Evolutionary conservation across 2,888 invertebrate genomes (phyloP).

Genomic region (Cremastobaeus sp.): DNA sequence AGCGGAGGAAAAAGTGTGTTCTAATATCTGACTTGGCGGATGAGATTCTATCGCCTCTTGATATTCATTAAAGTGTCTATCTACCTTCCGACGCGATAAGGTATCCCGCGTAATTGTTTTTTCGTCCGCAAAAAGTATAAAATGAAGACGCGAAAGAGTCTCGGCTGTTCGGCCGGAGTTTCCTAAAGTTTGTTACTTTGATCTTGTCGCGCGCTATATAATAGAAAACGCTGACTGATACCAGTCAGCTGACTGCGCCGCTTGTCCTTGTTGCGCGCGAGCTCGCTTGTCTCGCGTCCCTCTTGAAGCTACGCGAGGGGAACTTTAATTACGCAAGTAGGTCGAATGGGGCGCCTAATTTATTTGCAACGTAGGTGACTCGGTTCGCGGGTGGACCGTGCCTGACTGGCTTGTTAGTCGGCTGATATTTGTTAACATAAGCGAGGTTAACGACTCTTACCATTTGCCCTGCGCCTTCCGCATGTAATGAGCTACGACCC

Average conservation of each 20-base stretch:
- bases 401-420: slow-evolving; percentile 70
- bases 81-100: slow-evolving; percentile 25
- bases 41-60: no score
- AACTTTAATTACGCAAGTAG: slow-evolving; percentile 76
- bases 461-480: slow-evolving; percentile 45
- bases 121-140: slow-evolving; percentile 17
- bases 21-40: no score
- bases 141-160: slow-evolving; percentile 1
- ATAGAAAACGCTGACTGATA: slow-evolving; percentile 30
- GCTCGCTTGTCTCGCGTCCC: slow-evolving; percentile 61
- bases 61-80: slow-evolving; percentile 45
- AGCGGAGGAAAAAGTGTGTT: no score
- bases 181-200: slow-evolving; percentile 37
- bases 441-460: slow-evolving; percentile 72
- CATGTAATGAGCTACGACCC: slow-evolving; percentile 41
- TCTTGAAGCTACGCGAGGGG: slow-evolving; percentile 68
- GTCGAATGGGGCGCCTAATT: slow-evolving; percentile 77
- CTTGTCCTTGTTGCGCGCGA: slow-evolving; percentile 63
- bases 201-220: slow-evolving; percentile 26
- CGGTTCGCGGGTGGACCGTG: slow-evolving; percentile 63
- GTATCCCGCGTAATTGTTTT: slow-evolving; percentile 38
- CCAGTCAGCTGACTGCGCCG: slow-evolving; percentile 63
- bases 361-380: slow-evolving; percentile 74
- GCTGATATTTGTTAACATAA: slow-evolving; percentile 72
- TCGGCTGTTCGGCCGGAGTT: slow-evolving; percentile 9